Percentiles rank a stretch among this genome's conserved stretches.
phyloP scores from a whole-genome alignment of 2,888 invertebrate genomes.

The Ormyrus labotus region DNA sequence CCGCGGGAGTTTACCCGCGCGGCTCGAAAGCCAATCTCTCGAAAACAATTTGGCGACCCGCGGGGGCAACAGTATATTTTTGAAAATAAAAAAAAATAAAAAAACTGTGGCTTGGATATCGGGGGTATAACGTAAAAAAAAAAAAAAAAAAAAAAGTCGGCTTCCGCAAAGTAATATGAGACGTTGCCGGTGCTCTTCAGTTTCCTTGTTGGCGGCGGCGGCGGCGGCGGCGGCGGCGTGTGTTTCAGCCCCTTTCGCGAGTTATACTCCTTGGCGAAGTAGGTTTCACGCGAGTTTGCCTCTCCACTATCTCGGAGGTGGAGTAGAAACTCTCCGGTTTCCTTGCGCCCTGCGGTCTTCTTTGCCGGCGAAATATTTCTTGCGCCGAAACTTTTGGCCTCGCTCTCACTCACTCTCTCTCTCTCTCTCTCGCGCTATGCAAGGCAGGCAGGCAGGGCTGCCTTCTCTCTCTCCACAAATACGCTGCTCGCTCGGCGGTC shows the following conservation, averaged over 20 bases:
- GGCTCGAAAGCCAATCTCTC: too few species aligned
- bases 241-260: slow-evolving; percentile 3
- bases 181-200: slow-evolving; percentile 16
- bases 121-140: not conserved
- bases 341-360: slow-evolving; percentile 19
- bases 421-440: too few species aligned
- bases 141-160: not conserved
- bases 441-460: too few species aligned
- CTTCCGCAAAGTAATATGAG: slow-evolving; percentile 44
- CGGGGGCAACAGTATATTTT: too few species aligned
- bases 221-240: not conserved
- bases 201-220: slow-evolving; percentile 20
- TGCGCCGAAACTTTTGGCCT: slow-evolving; percentile 40
- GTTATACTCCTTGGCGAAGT: slow-evolving; percentile 24
- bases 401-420: not conserved
- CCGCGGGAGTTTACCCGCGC: not conserved
- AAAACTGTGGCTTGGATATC: too few species aligned
- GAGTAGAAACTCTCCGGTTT: slow-evolving; percentile 32
- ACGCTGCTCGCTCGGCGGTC: not conserved
- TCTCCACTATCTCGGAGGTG: not conserved
- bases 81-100: too few species aligned
- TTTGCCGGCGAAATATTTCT: slow-evolving; percentile 48
- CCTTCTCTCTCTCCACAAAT: not conserved
- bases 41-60: too few species aligned
- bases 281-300: slow-evolving; percentile 50